Evolutionary conservation across 2,113 vertebrate species (phyloP).

Genomic region (Oostethus manadensis): DNA sequence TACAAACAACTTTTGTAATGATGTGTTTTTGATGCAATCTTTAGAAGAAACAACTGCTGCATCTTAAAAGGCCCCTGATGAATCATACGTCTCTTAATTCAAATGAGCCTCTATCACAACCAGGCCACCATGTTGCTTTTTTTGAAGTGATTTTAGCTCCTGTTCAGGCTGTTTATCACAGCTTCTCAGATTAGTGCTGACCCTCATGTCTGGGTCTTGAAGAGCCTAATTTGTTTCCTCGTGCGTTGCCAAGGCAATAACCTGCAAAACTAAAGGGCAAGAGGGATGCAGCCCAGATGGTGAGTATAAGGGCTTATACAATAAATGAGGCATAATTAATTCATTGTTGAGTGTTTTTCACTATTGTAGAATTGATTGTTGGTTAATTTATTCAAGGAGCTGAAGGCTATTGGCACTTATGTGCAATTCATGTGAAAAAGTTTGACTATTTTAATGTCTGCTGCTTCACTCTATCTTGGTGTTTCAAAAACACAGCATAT

Average conservation of each 20-base stretch:
- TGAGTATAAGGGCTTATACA: slow-evolving; percentile 11
- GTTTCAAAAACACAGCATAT: too few species aligned
- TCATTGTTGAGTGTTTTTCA: too few species aligned
- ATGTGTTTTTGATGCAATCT: slow-evolving; percentile 15
- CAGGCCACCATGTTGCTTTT: slow-evolving; percentile 33
- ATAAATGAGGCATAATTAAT: too few species aligned
- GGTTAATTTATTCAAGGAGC: too few species aligned
- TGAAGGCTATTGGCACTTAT: too few species aligned
- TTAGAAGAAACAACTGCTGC: slow-evolving; percentile 13
- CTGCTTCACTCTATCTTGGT: too few species aligned
- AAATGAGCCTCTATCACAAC: slow-evolving; percentile 44
- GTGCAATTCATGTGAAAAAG: too few species aligned
- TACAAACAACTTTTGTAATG: slow-evolving; percentile 5
- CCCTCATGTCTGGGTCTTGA: slow-evolving; percentile 66
- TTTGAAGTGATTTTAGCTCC: slow-evolving; percentile 65
- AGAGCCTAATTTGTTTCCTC: slow-evolving; percentile 62
- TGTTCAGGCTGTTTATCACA: slow-evolving; percentile 65
- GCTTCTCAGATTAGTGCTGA: slow-evolving; percentile 64
- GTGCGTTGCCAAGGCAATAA: slow-evolving; percentile 70
- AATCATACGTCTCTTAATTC: slow-evolving; percentile 49
- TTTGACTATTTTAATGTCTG: too few species aligned
- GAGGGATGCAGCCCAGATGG: slow-evolving; percentile 26
- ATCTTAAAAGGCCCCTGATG: slow-evolving; percentile 38
- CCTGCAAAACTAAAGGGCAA: slow-evolving; percentile 55
- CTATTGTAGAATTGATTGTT: too few species aligned